Conservation (phyloP, 2,888 invertebrate genomes). For the Hartigia nigra region DNA sequence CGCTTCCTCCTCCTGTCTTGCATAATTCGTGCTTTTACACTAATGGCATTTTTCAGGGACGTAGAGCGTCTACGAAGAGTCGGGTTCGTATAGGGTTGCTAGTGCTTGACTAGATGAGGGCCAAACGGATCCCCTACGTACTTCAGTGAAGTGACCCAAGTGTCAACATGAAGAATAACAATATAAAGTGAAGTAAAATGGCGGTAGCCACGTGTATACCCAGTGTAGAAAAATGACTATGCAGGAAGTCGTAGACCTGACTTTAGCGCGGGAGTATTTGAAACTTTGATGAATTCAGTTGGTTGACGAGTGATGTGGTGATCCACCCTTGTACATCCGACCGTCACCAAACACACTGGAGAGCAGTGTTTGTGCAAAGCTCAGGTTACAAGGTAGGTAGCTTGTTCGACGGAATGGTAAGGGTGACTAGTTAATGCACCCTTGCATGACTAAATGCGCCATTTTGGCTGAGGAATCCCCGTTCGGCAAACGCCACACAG, state of each 20-base stretch:
- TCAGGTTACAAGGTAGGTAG: constrained; percentile 39
- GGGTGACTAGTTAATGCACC: constrained; percentile 40
- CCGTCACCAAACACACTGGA: constrained; percentile 45
- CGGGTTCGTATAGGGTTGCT: not conserved
- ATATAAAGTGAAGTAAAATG: not conserved
- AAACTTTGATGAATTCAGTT: constrained; percentile 47
- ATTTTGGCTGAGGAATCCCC: constrained; percentile 18
- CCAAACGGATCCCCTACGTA: not conserved
- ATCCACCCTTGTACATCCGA: constrained; percentile 52
- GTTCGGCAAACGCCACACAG: constrained; percentile 26
- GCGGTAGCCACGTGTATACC: not conserved
- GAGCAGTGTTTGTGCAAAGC: constrained; percentile 43
- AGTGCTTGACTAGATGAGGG: not conserved
- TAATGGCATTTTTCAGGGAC: constrained; percentile 9
- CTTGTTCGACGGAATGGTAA: constrained; percentile 35
- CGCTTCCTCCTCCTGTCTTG: constrained; percentile 10
- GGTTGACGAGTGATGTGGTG: constrained; percentile 59
- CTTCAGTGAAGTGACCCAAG: not conserved
- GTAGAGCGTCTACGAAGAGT: not conserved
- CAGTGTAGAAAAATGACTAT: not conserved
- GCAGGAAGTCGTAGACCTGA: not conserved
- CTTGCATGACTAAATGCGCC: constrained; percentile 33
- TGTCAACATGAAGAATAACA: not conserved
- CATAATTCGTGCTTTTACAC: constrained; percentile 7
- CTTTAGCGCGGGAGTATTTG: constrained; percentile 41